Base-by-base conservation (phyloP, 2,888 invertebrate genomes). In the Trachelus tabidus region DNA sequence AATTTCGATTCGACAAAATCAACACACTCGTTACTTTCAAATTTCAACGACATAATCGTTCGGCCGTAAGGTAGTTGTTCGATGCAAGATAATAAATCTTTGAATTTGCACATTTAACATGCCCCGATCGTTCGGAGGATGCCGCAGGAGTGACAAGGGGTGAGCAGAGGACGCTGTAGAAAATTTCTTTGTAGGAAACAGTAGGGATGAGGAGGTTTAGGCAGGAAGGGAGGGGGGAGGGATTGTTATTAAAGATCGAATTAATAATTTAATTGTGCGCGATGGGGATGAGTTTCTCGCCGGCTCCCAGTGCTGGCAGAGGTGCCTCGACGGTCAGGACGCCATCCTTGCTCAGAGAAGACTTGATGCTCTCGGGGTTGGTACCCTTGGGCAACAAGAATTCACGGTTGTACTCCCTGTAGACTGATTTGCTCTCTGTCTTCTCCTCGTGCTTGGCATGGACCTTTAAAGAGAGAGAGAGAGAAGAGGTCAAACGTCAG, bases 391-490 rank as follows among this genome's bases (percentile, higher is more conserved):
- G 99, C 91, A 99, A 93, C 91, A 98, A 94, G 94, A 99, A 99
- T 93, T 98, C 98, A 85, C 98, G 95, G 93, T 98, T 98, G 95
- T 99, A 99, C 92, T 99, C 99, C 93, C 98, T 95, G 94, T 98
- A 99, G 81, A 98, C 98, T 73, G 98, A 97, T 93, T 98, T 98
- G 90, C 97, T 97, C 92, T 98, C 98, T 76, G 97, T 95, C 93
- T 98, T 98, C 93, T 99, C 99, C 92, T 99, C 98, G 93, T 99
- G 99, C 92, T 98, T 98, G 81, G 99, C 99, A 91, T 98, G 98
- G 76, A 98, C 98, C 98, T 98, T 93, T 76, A 94, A 93, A 85
- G 80, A 81, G 71, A 35, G 35, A 35, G 34, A 34, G 35, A 35
- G 12, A 56, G 23, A 40, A 23, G 23, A 56, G 2, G 9, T 56